Evolutionary conservation across 37 sponge, comb jelly and placozoan genomes (phyloP).

Genomic region (Halichondria panicea): DNA sequence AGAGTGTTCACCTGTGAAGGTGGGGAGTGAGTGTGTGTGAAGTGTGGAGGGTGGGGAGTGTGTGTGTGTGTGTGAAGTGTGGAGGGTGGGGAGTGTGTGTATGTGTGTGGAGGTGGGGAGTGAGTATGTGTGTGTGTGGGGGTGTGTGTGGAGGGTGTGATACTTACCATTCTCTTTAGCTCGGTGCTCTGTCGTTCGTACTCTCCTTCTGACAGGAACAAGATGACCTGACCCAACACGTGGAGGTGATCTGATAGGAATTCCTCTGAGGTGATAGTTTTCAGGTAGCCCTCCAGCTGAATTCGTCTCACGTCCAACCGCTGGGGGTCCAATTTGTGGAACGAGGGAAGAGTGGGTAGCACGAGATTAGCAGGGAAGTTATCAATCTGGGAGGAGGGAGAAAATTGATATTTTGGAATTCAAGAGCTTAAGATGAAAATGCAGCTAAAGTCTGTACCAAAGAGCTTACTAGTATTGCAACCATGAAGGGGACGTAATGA

Average conservation of each 20-base stretch:
- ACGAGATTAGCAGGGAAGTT: slow-evolving; percentile 17
- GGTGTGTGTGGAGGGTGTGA: too few species aligned
- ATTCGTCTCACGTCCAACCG: slow-evolving; percentile 42
- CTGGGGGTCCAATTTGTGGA: slow-evolving; percentile 50
- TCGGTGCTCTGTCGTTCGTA: slow-evolving; percentile 41
- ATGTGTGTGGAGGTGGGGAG: too few species aligned
- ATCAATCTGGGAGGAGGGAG: slow-evolving; percentile 23
- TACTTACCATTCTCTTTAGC: slow-evolving; percentile 37
- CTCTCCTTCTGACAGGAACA: slow-evolving; percentile 40
- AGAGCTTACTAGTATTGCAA: background rate
- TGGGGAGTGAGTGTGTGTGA: too few species aligned
- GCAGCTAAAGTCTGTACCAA: background rate
- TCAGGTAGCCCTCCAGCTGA: slow-evolving; percentile 47
- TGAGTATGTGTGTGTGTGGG: too few species aligned
- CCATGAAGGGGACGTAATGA: too few species aligned
- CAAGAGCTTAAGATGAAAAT: background rate
- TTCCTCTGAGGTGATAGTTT: slow-evolving; percentile 18
- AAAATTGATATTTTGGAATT: too few species aligned
- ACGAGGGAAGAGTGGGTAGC: slow-evolving; percentile 37
- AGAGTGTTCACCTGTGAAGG: too few species aligned
- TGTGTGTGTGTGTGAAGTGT: too few species aligned
- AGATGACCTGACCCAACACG: slow-evolving; percentile 12
- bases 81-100: too few species aligned
- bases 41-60: too few species aligned
- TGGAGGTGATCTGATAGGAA: slow-evolving; percentile 37